Percentiles rank a stretch among this genome's conserved stretches.
These are phyloP conservation scores for Leucoraja erinaceus DNA, from an alignment of 2,113 vertebrate species.

Conservation along the genomic window DNA sequence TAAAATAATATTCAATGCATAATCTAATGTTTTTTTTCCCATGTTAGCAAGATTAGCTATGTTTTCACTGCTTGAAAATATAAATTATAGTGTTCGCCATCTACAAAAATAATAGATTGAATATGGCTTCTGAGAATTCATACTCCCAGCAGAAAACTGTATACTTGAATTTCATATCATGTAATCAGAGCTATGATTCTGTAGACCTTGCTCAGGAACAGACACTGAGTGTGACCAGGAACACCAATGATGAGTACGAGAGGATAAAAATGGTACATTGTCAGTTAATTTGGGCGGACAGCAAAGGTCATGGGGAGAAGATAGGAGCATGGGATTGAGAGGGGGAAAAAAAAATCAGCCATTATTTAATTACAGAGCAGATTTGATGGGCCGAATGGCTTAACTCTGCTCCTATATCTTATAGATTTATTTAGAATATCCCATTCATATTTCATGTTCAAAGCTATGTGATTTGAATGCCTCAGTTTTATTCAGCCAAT, in stretches of 20 bases:
- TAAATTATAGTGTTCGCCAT: not conserved
- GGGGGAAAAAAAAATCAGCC: too few species aligned
- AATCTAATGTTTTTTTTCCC: not conserved
- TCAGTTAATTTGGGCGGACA: too few species aligned
- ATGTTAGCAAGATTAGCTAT: not conserved
- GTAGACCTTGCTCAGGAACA: not conserved
- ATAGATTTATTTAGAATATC: not conserved
- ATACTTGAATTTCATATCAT: not conserved
- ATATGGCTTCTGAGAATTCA: not conserved
- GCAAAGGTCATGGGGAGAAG: too few species aligned
- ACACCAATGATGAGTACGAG: not conserved
- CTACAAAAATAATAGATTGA: not conserved
- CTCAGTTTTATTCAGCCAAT: not conserved
- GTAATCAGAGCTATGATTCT: not conserved
- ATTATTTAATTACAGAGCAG: too few species aligned
- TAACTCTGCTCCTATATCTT: too few species aligned
- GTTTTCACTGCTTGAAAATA: not conserved
- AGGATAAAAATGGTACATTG: too few species aligned
- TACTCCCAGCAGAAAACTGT: not conserved
- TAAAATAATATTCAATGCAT: not conserved
- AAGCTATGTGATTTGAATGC: not conserved
- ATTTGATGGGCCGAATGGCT: too few species aligned
- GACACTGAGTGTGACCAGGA: not conserved
- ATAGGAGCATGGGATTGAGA: too few species aligned
- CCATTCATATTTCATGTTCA: not conserved